Evolutionary conservation across 2,113 vertebrate species (phyloP).

Genomic region (Centropristis striata): DNA sequence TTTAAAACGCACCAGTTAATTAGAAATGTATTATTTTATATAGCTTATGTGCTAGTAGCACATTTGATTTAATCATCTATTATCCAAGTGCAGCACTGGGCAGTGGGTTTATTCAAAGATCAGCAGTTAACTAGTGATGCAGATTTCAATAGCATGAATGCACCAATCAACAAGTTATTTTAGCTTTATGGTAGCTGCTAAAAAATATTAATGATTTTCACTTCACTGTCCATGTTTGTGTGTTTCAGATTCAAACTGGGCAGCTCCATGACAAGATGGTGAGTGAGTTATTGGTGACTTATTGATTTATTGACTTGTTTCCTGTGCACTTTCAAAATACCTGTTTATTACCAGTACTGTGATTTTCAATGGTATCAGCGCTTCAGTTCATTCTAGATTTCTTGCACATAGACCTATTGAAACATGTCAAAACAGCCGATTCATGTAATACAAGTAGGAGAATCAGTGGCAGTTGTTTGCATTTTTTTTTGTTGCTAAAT

Average conservation of each 20-base stretch:
- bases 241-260: neutral
- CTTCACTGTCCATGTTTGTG: neutral
- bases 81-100: neutral
- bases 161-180: neutral
- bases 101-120: neutral
- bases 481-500: neutral
- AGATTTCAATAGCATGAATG: neutral
- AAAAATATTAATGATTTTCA: neutral
- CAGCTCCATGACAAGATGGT: neutral
- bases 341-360: neutral
- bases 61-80: neutral
- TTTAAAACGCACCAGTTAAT: neutral
- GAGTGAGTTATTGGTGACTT: constrained; percentile 1
- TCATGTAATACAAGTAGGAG: neutral
- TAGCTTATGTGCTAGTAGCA: neutral
- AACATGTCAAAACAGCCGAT: neutral
- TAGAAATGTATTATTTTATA: neutral
- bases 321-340: neutral
- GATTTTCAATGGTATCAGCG: neutral
- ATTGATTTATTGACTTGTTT: constrained; percentile 59
- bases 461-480: neutral
- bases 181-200: neutral
- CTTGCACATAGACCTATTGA: neutral
- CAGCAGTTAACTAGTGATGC: neutral
- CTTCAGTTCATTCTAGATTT: neutral